Evolutionary conservation across 2,797 vertebrate genomes (phyloP).

Genomic region (Linurgus olivaceus): DNA sequence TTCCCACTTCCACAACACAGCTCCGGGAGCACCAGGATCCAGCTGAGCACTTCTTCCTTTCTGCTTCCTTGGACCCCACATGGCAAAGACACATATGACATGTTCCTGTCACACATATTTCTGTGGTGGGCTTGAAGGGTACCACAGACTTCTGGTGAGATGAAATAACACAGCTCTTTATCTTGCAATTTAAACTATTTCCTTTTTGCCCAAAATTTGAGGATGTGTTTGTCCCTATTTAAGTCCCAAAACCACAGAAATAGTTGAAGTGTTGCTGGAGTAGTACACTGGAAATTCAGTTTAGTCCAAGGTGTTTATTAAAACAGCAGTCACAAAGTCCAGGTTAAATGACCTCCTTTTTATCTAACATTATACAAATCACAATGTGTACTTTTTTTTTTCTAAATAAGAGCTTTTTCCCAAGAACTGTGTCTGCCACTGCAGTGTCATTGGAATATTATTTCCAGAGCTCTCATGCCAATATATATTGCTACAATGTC

Average conservation of each 20-base stretch:
- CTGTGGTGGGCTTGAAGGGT: not conserved
- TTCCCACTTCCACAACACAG: not conserved
- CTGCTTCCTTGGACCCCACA: not conserved
- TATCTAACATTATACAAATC: not conserved
- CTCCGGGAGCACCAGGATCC: not conserved
- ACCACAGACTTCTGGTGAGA: rapidly evolving
- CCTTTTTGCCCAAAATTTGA: not conserved
- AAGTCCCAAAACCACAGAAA: not conserved
- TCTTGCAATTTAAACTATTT: not conserved
- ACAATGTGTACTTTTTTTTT: not conserved
- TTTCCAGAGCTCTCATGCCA: not conserved
- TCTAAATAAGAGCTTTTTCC: not conserved
- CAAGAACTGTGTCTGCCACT: not conserved
- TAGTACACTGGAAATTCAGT: not conserved
- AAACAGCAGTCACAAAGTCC: not conserved
- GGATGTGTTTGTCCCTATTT: not conserved
- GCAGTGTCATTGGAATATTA: not conserved
- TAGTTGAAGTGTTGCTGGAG: not conserved
- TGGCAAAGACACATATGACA: not conserved
- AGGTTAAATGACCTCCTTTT: not conserved
- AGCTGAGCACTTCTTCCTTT: not conserved
- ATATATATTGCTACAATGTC: not conserved
- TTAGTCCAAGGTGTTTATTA: not conserved
- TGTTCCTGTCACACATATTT: not conserved
- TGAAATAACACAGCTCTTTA: not conserved